These are phyloP conservation scores for Xiphias gladius DNA, from an alignment of 2,113 vertebrate species.

Conservation along the genomic window DNA sequence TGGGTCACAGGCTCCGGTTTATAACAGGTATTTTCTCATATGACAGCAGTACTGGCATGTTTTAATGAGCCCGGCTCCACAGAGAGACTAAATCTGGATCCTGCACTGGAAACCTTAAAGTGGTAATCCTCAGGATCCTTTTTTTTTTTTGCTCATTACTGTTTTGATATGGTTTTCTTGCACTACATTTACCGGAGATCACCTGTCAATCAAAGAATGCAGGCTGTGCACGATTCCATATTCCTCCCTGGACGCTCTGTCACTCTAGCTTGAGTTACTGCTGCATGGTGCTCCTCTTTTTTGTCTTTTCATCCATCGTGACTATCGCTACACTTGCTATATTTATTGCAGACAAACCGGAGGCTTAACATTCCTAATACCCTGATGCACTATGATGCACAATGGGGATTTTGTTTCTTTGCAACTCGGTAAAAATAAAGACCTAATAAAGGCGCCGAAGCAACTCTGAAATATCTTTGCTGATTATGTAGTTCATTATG, in stretches of 20 bases:
- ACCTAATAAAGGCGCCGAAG: background rate
- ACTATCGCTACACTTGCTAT: background rate
- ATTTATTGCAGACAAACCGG: conserved; percentile 6
- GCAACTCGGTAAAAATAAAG: background rate
- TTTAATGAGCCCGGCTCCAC: conserved; percentile 74
- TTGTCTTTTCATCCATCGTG: background rate
- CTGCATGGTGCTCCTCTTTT: background rate
- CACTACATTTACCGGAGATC: conserved; percentile 21
- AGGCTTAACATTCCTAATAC: background rate
- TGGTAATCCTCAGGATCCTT: conserved; percentile 42
- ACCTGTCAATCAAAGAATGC: conserved; percentile 38
- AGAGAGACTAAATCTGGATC: conserved; percentile 73
- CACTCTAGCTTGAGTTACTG: background rate
- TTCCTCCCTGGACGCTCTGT: conserved; percentile 13
- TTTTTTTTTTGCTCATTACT: conserved; percentile 43
- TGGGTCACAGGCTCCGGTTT: conserved; percentile 59
- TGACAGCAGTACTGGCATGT: conserved; percentile 63
- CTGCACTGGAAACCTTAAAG: conserved; percentile 54
- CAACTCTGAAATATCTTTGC: background rate
- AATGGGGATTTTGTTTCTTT: background rate
- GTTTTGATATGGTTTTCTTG: conserved; percentile 18
- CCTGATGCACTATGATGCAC: background rate
- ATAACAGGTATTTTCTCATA: conserved; percentile 61
- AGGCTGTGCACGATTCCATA: background rate
- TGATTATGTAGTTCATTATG: background rate